Percentiles rank a stretch among this genome's conserved stretches.
phyloP scores from a whole-genome alignment of 2,113 vertebrate species.

The Syngnathus typhle region DNA sequence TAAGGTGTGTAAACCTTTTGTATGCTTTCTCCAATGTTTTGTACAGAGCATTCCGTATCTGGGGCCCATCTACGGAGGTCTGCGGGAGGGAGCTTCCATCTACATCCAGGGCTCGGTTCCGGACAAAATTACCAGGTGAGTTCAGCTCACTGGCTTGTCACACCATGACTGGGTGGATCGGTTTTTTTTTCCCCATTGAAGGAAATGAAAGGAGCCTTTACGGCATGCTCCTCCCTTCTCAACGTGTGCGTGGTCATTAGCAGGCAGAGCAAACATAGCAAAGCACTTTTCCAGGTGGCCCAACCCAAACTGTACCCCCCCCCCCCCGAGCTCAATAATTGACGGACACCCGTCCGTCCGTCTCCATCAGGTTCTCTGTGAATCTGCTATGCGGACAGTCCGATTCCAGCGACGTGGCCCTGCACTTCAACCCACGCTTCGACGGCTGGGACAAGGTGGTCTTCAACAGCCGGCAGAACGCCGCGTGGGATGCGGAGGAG shows the following conservation, averaged over 20 bases:
- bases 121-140: conserved; percentile 69
- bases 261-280: neutral
- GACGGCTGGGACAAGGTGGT: conserved; percentile 78
- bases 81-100: conserved; percentile 70
- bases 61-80: conserved; percentile 69
- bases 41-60: conserved; percentile 72
- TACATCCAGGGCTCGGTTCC: conserved; percentile 75
- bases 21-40: neutral
- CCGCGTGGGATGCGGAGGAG: conserved; percentile 71
- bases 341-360: too few relatives aligned
- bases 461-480: conserved; percentile 67
- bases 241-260: neutral
- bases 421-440: conserved; percentile 80
- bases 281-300: neutral
- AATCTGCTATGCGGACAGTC: conserved; percentile 69
- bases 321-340: too few relatives aligned
- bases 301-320: conserved; percentile 11
- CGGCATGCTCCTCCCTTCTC: neutral
- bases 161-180: conserved; percentile 16
- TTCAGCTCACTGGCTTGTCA: neutral
- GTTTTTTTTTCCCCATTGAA: neutral
- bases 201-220: neutral
- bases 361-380: conserved; percentile 66
- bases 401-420: conserved; percentile 65
- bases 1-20: neutral